phyloP scores from a whole-genome alignment of 1,140 invertebrate species.

The Adoxophyes honmai region DNA sequence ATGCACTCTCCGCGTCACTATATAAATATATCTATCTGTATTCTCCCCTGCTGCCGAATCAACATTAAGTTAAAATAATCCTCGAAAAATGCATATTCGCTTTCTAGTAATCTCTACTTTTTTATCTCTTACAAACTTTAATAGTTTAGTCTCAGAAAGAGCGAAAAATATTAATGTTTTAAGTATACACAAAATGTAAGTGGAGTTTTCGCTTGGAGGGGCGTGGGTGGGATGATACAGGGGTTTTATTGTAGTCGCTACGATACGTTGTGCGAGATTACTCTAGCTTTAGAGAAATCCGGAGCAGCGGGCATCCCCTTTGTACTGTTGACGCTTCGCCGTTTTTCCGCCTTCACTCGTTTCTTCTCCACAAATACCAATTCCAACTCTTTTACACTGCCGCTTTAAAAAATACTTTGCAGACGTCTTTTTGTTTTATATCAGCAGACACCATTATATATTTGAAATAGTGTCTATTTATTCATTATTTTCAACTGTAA shows the following conservation, averaged over 20 bases:
- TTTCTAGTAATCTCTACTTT: no score
- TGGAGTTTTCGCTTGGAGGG: constrained; percentile 7
- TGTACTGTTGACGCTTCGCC: constrained; percentile 42
- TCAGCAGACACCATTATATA: no score
- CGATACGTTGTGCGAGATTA: constrained; percentile 28
- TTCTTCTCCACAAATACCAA: constrained; percentile 43
- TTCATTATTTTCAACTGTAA: no score
- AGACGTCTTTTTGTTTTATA: background rate
- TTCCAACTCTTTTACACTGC: constrained; percentile 26
- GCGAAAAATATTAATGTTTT: background rate
- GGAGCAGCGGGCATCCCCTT: constrained; percentile 37
- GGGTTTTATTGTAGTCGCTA: constrained; percentile 20
- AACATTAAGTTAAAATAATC: constrained; percentile 25
- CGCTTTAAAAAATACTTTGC: background rate
- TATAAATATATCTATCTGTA: constrained; percentile 31
- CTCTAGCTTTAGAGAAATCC: constrained; percentile 37
- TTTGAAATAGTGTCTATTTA: no score
- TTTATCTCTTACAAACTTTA: no score
- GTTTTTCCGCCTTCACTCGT: constrained; percentile 41
- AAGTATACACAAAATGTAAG: constrained; percentile 9
- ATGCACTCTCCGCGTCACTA: constrained; percentile 51
- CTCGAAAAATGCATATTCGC: no score
- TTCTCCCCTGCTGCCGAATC: constrained; percentile 31
- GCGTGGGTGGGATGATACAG: constrained; percentile 17
- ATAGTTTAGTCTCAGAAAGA: no score